phyloP scores from a whole-genome alignment of 1,140 invertebrate genomes.

The Drosophila orena region DNA sequence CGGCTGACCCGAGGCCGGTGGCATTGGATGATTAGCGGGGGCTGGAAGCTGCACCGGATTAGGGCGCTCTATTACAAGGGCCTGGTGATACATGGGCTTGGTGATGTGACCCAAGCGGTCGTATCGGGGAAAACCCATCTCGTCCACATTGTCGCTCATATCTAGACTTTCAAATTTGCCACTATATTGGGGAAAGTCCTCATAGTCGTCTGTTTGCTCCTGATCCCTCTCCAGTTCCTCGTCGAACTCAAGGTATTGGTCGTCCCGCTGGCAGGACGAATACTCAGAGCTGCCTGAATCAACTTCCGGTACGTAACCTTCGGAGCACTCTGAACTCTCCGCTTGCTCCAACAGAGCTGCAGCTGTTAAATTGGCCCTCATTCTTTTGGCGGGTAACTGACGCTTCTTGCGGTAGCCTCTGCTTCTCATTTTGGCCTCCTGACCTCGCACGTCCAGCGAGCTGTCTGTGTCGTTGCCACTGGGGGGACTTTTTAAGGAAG shows the following conservation, averaged over 20 bases:
- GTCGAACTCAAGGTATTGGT: slow-evolving; percentile 85
- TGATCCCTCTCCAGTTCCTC: slow-evolving; percentile 84
- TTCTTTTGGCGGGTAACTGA: slow-evolving; percentile 86
- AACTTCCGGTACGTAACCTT: slow-evolving; percentile 88
- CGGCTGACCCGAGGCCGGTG: slow-evolving; percentile 71
- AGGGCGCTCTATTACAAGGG: slow-evolving; percentile 30
- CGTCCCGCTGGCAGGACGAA: slow-evolving; percentile 85
- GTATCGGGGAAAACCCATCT: slow-evolving; percentile 87
- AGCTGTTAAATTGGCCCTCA: slow-evolving; percentile 85
- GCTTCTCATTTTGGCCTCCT: slow-evolving; percentile 87
- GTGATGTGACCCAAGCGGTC: slow-evolving; percentile 86
- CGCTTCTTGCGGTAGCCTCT: slow-evolving; percentile 88
- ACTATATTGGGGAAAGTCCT: slow-evolving; percentile 80
- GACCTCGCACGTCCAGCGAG: slow-evolving; percentile 87
- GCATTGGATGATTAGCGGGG: slow-evolving; percentile 79
- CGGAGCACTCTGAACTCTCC: slow-evolving; percentile 88
- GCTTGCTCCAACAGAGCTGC: slow-evolving; percentile 85
- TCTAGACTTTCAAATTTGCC: slow-evolving; percentile 87
- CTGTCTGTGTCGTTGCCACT: slow-evolving; percentile 90
- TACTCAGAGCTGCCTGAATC: slow-evolving; percentile 88
- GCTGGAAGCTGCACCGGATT: slow-evolving; percentile 32
- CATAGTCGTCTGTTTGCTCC: slow-evolving; percentile 82
- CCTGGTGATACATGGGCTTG: slow-evolving; percentile 81
- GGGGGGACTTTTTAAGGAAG: slow-evolving; percentile 87
- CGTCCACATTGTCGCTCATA: slow-evolving; percentile 87